phyloP scores from a whole-genome alignment of 35 echinoderm and acorn worm genomes.

The Ptychodera flava region DNA sequence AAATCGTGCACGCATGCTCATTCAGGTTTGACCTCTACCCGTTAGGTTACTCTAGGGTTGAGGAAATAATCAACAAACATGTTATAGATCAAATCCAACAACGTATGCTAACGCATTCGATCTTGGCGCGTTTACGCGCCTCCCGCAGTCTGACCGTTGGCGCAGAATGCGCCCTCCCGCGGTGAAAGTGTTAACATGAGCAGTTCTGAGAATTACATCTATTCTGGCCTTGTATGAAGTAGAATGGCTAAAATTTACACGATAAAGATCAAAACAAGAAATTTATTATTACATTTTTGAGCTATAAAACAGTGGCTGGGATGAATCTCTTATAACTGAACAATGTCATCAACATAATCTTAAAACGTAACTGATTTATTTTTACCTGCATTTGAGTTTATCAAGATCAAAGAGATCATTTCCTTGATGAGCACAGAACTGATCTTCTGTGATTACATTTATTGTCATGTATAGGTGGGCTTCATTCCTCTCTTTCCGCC shows the following conservation, averaged over 20 bases:
- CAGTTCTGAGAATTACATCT: no score
- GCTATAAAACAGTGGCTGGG: no score
- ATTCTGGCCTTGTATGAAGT: no score
- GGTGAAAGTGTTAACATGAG: not conserved
- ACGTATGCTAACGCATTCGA: not conserved
- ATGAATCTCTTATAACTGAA: no score
- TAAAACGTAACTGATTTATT: no score
- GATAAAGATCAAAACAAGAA: no score
- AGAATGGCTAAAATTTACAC: no score
- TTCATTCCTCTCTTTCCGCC: slow-evolving; percentile 90
- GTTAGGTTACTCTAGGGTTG: not conserved
- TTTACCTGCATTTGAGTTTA: slow-evolving; percentile 72
- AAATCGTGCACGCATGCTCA: not conserved
- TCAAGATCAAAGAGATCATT: slow-evolving; percentile 91
- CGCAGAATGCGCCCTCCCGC: not conserved
- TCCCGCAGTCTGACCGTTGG: not conserved
- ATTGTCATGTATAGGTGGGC: slow-evolving; percentile 97
- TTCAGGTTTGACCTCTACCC: not conserved
- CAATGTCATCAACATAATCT: no score
- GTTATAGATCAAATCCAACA: not conserved
- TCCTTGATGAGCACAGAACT: slow-evolving; percentile 96
- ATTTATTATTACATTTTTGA: no score
- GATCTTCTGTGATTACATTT: slow-evolving; percentile 80
- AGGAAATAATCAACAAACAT: not conserved
- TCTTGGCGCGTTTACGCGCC: not conserved